Evolutionary conservation across 2,113 vertebrate species (phyloP).

Genomic region (Pipra filicauda): DNA sequence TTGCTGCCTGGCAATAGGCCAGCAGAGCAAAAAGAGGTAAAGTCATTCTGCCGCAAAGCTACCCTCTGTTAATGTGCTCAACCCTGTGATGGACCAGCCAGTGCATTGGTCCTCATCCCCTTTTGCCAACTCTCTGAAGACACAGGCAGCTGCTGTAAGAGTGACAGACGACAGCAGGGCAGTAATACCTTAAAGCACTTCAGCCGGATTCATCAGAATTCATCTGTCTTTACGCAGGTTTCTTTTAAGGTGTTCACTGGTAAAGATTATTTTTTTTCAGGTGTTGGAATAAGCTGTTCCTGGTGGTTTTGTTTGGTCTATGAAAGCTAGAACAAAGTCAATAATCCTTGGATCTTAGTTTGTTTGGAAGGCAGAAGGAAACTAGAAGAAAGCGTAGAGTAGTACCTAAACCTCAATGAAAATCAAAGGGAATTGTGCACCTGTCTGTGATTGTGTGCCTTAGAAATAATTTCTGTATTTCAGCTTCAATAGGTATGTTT

Average conservation of each 20-base stretch:
- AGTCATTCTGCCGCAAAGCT: background rate
- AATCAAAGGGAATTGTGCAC: background rate
- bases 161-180: slow-evolving; percentile 42
- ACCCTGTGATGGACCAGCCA: background rate
- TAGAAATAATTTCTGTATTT: background rate
- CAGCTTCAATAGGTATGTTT: background rate
- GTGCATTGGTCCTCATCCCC: background rate
- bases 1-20: background rate
- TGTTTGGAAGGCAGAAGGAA: background rate
- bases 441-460: background rate
- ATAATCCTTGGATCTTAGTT: background rate
- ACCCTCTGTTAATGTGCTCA: background rate
- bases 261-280: background rate
- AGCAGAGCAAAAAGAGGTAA: background rate
- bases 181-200: slow-evolving; percentile 62
- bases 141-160: background rate
- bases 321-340: background rate
- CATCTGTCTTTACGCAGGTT: slow-evolving; percentile 15
- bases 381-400: background rate
- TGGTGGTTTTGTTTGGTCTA: background rate
- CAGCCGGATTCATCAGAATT: slow-evolving; percentile 55
- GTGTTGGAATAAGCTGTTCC: background rate
- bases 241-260: background rate
- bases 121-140: background rate
- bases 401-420: background rate